Base-by-base conservation (phyloP, 2,797 vertebrate genomes). In the Phrynocephalus vlangalii region DNA sequence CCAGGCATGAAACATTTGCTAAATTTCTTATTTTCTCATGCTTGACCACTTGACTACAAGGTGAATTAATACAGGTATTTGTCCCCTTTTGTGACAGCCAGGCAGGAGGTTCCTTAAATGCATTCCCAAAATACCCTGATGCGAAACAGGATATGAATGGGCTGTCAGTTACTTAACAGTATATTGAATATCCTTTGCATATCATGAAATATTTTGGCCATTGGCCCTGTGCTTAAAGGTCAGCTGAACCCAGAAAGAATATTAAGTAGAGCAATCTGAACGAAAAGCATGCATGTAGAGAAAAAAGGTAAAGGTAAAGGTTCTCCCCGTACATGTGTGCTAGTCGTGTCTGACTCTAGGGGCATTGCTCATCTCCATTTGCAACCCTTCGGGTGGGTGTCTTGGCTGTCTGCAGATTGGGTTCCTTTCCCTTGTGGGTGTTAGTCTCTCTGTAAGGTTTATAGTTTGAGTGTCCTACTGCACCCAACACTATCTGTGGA, bases 91-190 rank as follows among this genome's bases (percentile, higher is more conserved):
- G 86, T 33, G 63, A 28, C 75, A 76, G 24, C 26, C 60, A 38
- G 10, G 60, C 48, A 38, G 56, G 82, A 67, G 52, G 33, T 72
- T 28, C 67, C 50, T 75, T 71, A 48, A 56, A 50, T 87, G 44
- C 67, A 71, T 87, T 88, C 67, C 52, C 66, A 76, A 72, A 88
- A 88, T 84, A 24, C 28, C 33, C 24, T 83, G 67, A 18, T 71
- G 3, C 6, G n/a, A 71, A 24, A 28, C 18, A 71, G 50, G 5
- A 86, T 79, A 67, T 79, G 50, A 70, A 73, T 80, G 33, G 68
- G 48, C 33, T 79, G 66, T 68, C 76, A 71, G 77, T 63, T 38
- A 67, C 66, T 71, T 77, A 30, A 70, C 78, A 78, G 18, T 48
- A 38, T 86, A 48, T 48, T 81, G 79, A 81, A 52, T 86, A 63